These are phyloP conservation scores for Popillia japonica DNA, from an alignment of 1,140 invertebrate genomes.

Conservation along the genomic window DNA sequence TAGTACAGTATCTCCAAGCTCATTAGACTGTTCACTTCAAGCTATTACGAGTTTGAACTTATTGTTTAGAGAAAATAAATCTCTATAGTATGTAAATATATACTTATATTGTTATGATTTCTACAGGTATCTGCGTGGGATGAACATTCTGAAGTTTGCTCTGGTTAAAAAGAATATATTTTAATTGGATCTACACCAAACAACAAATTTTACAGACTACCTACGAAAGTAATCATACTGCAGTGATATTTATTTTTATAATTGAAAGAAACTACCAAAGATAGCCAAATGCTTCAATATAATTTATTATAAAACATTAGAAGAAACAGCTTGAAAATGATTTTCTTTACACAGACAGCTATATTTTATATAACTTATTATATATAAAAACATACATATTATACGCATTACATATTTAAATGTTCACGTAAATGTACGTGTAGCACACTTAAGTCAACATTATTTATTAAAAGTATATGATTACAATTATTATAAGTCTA, in stretches of 20 bases:
- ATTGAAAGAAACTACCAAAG: slow-evolving; percentile 35
- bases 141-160: slow-evolving; percentile 84
- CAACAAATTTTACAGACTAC: slow-evolving; percentile 24
- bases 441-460: slow-evolving; percentile 19
- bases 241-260: slow-evolving; percentile 42
- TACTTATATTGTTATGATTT: not conserved
- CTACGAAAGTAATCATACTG: slow-evolving; percentile 3
- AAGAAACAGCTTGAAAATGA: slow-evolving; percentile 18
- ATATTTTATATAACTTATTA: slow-evolving; percentile 33
- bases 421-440: slow-evolving; percentile 21
- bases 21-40: too few species aligned
- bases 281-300: slow-evolving; percentile 35
- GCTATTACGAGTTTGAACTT: too few species aligned
- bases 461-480: slow-evolving; percentile 27
- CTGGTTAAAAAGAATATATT: slow-evolving; percentile 65
- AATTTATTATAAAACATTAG: slow-evolving; percentile 28
- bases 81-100: too few species aligned
- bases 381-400: slow-evolving; percentile 27
- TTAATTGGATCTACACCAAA: slow-evolving; percentile 1
- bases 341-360: slow-evolving; percentile 24
- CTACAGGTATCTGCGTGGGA: slow-evolving; percentile 81
- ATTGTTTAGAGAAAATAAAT: too few species aligned
- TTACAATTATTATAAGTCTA: not conserved
- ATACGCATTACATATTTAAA: not conserved
- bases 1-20: too few species aligned